Base-by-base conservation (phyloP, 2,797 vertebrate genomes). In the Ataeniobius toweri region DNA sequence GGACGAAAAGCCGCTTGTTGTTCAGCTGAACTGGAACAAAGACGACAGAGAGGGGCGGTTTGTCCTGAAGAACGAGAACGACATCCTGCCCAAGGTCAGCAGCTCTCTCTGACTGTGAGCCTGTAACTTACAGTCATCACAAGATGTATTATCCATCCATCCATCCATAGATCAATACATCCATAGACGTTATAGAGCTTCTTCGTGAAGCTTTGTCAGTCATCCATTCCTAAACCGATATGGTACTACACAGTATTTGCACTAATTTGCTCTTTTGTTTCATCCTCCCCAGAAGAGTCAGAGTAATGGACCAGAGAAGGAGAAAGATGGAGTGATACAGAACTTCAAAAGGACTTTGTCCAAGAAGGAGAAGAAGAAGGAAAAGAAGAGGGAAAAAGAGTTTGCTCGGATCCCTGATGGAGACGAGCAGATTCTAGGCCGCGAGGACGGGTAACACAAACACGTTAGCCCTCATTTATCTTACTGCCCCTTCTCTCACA, bases 1-100 rank as follows among this genome's bases (percentile, higher is more conserved):
- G 85, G 98, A 99, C 58, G 98, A 99, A 96, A 99, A 99, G 84
- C 98, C 98, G 78, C 95, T 99, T 20, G 98, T 99, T 36, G 98
- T 99, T 77, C 98, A 99, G 77, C 92, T 99, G 77, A 99, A 99
- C 91, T 99, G 98, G 98, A 99, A 99, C 93, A 99, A 99, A 92
- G 98, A 99, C 68, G 98, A 99, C 91, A 90, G 98, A 39, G 98
- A 99, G 80, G 98, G 98, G 73, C 96, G 98, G 67, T 99, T 99
- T 31, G 98, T 99, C 70, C 96, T 99, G 31, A 99, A 99, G 95
- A 99, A 99, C 3, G 98, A 99, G 93, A 99, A 99, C 1, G 98
- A 99, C 84, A 94, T 97, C 0, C n/a, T 96, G 69, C 97, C 95
- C 73, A 99, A 99, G 97, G 98, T 99, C 86, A 88, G 89, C 76